A percentile compares a stretch with the other conserved stretches of the same genome.
Conservation (phyloP, 53 echinoderm and acorn worm genomes). For the Echinometra lucunter region DNA sequence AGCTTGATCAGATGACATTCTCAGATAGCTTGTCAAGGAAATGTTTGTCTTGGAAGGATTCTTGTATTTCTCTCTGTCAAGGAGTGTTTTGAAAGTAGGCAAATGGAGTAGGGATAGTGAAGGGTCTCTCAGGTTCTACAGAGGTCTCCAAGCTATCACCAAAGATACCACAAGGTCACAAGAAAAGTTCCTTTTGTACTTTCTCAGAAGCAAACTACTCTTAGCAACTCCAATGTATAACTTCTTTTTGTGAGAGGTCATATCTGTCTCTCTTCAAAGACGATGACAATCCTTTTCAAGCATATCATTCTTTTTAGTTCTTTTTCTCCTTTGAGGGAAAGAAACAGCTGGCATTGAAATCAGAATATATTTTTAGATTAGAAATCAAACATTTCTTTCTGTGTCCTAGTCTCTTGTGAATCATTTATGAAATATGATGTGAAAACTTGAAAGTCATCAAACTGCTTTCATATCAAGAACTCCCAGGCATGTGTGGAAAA, state of each 20-base stretch:
- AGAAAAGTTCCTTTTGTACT: neutral
- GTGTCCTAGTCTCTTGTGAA: neutral
- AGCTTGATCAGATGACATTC: conserved; percentile 46
- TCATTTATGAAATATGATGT: neutral
- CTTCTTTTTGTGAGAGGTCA: conserved; percentile 27
- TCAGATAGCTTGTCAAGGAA: conserved; percentile 36
- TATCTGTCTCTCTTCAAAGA: conserved; percentile 10
- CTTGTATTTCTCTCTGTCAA: conserved; percentile 1
- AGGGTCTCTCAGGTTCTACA: conserved; percentile 14
- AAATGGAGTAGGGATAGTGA: conserved; percentile 42
- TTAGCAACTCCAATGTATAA: neutral
- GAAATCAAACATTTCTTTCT: neutral
- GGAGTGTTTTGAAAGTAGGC: conserved; percentile 50
- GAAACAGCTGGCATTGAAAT: conserved; percentile 27
- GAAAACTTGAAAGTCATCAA: neutral
- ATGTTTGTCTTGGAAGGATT: conserved; percentile 46
- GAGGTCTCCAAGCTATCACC: conserved; percentile 19
- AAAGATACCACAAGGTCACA: conserved; percentile 33
- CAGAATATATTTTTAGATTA: neutral
- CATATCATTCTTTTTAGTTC: neutral
- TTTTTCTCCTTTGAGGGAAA: neutral
- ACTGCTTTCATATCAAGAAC: neutral
- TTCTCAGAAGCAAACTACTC: conserved; percentile 28
- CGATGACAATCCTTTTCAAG: conserved; percentile 44
- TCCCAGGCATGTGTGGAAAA: neutral